phyloP scores from a whole-genome alignment of 92 coral and sea anemone species.

The Epizoanthus fatuus region DNA sequence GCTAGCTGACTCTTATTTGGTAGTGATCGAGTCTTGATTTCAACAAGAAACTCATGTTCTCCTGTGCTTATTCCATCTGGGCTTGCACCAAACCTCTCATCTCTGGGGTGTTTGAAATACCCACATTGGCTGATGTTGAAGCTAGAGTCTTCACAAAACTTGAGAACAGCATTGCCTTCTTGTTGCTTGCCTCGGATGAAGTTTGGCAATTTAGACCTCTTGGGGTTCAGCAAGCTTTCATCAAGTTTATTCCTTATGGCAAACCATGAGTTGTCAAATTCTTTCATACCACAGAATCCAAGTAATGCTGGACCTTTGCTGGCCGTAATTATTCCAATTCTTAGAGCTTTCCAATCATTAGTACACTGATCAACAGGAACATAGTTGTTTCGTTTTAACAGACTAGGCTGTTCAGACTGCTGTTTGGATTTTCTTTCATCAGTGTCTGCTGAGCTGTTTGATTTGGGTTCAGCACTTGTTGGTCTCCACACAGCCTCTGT shows the following conservation, averaged over 20 bases:
- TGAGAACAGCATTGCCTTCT: constrained; percentile 52
- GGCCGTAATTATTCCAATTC: too few relatives aligned
- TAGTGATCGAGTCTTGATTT: constrained; percentile 59
- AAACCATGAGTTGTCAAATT: too few relatives aligned
- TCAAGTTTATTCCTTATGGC: constrained; percentile 40
- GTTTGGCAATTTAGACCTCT: constrained; percentile 58
- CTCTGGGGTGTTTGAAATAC: constrained; percentile 66
- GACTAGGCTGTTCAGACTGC: constrained; percentile 26
- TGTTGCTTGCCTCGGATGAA: constrained; percentile 65
- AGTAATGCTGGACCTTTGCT: too few relatives aligned
- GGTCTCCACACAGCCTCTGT: constrained; percentile 38
- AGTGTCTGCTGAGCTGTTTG: too few relatives aligned
- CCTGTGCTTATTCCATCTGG: constrained; percentile 61
- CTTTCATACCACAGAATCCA: too few relatives aligned
- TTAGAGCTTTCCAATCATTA: constrained; percentile 23
- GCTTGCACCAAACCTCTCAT: constrained; percentile 68
- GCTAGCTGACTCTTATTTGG: constrained; percentile 63
- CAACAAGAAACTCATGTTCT: constrained; percentile 47
- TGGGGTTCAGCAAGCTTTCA: constrained; percentile 56
- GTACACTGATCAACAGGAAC: constrained; percentile 64
- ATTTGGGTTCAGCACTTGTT: constrained; percentile 18
- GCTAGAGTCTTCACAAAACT: constrained; percentile 66
- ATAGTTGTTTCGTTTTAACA: constrained; percentile 44
- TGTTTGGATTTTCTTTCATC: not conserved
- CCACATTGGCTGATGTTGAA: constrained; percentile 60